Base-by-base conservation (phyloP, 2,113 vertebrate genomes). In the Dissostichus mawsoni region DNA sequence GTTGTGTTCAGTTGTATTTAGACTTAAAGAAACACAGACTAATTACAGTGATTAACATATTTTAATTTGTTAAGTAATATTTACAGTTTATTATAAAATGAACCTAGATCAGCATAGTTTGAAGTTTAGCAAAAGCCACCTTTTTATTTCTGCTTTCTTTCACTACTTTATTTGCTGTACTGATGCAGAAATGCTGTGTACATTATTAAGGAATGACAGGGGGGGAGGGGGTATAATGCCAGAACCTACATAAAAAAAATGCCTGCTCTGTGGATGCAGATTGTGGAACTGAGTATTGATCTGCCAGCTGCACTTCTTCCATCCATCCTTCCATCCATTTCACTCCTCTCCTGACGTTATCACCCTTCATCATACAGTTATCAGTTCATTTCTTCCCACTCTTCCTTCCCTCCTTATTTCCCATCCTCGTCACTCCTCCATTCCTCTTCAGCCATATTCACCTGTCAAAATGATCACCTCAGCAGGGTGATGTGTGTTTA, bases 301-400 rank as follows among this genome's bases (percentile, higher is more conserved):
- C 90, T 87, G 82, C 82, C 81, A 86, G 81, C 68, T 74, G 76
- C 83, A 52, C 69, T 76, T 85, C 63, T 74, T 82, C 74, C 75
- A 81, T 87, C 83, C 78, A 81, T 87, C 74, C 89, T 62, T 69
- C 81, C 86, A 81, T 87, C 78, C 84, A 76, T 87, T 89, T 84
- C 61, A 61, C 25, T 88, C 86, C 87, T 87, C 65, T 89, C 84
- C 82, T 86, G 84, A 94, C 80, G 80, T 94, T 89, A 90, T 93
- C 85, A 76, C 76, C 78, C 45, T 89, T 94, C 70, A 84, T 96
- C 90, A 93, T 89, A 84, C 82, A 86, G 75, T 95, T 95, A 94
- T 95, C 89, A 90, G 75, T 94, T 94, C 89, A 88, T 93, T 92
- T 90, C 84, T 84, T 67, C 70, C 62, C 9, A 17, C 74, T 50